Evolutionary conservation across 2,113 vertebrate genomes (phyloP), one percentile per base, ranked within the genome.

Genomic region (Prunella fulvescens): DNA sequence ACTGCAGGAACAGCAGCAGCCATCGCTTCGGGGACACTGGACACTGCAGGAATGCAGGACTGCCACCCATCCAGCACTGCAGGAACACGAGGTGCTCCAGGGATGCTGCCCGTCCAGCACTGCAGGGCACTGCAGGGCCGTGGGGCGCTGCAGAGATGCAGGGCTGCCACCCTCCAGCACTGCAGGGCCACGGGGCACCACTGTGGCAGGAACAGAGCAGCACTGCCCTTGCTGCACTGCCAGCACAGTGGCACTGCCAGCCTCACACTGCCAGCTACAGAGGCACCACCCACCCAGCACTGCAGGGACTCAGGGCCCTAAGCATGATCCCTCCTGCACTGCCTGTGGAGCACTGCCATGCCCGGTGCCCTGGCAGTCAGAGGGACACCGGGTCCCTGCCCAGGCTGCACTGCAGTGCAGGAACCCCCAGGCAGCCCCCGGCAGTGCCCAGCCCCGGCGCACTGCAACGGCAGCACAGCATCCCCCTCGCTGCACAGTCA

Each of bases 401-500:
- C 48, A 25, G 74, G 17, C 40, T 18, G n/a, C 2, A 0, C 26
- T 31, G 72, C 60, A 20, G 31, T 0, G 22, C 73, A 40, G 65
- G 31, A 19, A 23, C 11, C 39, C 39, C 15, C 0, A 1, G 37
- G 60, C 77, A 81, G 78, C n/a, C 31, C 45, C 29, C 2, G 0
- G 83, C 94, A 57, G 90, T 92, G 76, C 82, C 73, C 71, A 64
- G 93, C 88, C 81, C 95, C 18, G 6, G 85, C 66, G 0, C 79
- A 6, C 92, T 88, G 92, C 54, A 14, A 29, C 0, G 66, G 76
- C 8, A 47, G 71, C 90, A 73, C 92, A 80, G 86, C 88, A 93
- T 71, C 92, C 95, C 94, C 80, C 92, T 88, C 54, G 54, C 95
- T 90, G 67, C 74, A 56, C 90, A 72, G 93, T 95, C 94, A 83